phyloP scores from a whole-genome alignment of 92 coral and sea anemone genomes.

The Parazoanthus swiftii region DNA sequence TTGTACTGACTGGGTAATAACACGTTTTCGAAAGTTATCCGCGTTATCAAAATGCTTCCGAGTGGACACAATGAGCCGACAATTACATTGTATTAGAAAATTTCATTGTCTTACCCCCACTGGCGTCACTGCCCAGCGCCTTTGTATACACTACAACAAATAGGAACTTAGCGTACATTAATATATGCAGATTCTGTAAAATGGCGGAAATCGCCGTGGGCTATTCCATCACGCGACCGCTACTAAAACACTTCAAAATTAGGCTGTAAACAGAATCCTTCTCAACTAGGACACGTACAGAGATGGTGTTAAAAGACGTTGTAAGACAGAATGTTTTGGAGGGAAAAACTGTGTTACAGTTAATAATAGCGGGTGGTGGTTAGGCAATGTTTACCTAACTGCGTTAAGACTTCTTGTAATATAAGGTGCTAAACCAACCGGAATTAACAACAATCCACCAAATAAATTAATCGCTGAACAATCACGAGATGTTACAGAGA shows the following conservation, averaged over 20 bases:
- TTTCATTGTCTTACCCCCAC: constrained; percentile 77
- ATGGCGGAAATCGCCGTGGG: constrained; percentile 45
- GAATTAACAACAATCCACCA: constrained; percentile 39
- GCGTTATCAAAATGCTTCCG: constrained; percentile 58
- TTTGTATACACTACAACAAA: constrained; percentile 70
- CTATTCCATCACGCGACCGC: constrained; percentile 38
- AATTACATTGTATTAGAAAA: constrained; percentile 88
- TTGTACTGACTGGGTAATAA: constrained; percentile 34
- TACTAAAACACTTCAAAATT: constrained; percentile 15
- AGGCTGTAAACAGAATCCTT: not conserved
- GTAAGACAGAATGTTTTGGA: not conserved
- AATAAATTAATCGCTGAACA: constrained; percentile 38
- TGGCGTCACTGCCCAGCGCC: constrained; percentile 73
- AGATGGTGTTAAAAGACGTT: not conserved
- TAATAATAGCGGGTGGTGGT: constrained; percentile 37
- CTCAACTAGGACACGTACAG: not conserved
- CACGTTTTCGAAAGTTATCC: constrained; percentile 67
- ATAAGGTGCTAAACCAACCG: constrained; percentile 37
- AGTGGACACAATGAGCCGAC: constrained; percentile 76
- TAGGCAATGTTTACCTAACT: constrained; percentile 24
- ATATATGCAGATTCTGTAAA: constrained; percentile 68
- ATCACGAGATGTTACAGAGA: constrained; percentile 42
- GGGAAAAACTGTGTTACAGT: constrained; percentile 33
- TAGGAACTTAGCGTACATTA: constrained; percentile 60
- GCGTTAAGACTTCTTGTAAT: constrained; percentile 36